Evolutionary conservation across 2,113 vertebrate species (phyloP).

Genomic region (Corapipo altera): DNA sequence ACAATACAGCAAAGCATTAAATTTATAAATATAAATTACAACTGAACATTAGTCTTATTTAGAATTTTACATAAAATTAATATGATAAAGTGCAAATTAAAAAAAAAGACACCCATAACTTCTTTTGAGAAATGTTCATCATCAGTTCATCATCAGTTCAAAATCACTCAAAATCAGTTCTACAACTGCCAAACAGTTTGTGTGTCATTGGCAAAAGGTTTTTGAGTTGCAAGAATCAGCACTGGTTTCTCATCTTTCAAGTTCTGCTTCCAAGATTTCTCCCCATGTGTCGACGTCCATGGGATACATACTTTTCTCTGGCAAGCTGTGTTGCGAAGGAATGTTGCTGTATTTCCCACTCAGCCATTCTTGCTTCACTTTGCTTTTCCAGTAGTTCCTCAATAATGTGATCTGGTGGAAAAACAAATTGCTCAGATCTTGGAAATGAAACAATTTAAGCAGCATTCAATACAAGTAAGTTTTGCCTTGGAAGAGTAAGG

Average conservation of each 20-base stretch:
- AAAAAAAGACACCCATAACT: background rate
- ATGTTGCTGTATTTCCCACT: slow-evolving; percentile 85
- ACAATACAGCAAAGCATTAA: background rate
- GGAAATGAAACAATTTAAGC: background rate
- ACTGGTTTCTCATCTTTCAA: slow-evolving; percentile 75
- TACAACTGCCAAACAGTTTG: background rate
- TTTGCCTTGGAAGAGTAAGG: background rate
- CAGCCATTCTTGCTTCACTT: slow-evolving; percentile 86
- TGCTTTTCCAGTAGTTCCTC: slow-evolving; percentile 86
- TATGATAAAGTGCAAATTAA: slow-evolving; percentile 57
- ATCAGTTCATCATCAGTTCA: background rate
- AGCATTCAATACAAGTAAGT: background rate
- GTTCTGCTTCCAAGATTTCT: slow-evolving; percentile 90
- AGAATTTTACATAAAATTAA: background rate
- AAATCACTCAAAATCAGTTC: background rate
- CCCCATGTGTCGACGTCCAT: slow-evolving; percentile 88
- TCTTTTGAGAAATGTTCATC: background rate
- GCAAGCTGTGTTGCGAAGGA: slow-evolving; percentile 74
- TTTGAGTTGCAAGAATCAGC: background rate
- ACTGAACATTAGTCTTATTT: background rate
- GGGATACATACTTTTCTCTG: slow-evolving; percentile 78
- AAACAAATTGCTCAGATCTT: background rate
- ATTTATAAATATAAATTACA: slow-evolving; percentile 23
- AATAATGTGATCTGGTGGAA: slow-evolving; percentile 75
- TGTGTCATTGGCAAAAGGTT: background rate